Base-by-base conservation (phyloP, 2,797 vertebrate species). In the Gymnothorax reevesii region DNA sequence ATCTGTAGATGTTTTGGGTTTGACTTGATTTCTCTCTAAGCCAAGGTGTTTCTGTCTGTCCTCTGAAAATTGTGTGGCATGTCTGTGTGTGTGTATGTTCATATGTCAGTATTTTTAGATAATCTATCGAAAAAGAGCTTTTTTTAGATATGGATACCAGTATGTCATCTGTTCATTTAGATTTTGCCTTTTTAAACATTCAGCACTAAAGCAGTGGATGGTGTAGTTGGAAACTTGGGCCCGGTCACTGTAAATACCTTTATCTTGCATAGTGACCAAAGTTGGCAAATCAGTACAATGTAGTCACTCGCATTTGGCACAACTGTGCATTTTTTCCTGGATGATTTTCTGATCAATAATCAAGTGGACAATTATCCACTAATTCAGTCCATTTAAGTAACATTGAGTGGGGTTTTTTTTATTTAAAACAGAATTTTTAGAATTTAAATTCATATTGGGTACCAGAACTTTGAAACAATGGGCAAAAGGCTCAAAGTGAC, bases 1-100 rank as follows among this genome's bases (percentile, higher is more conserved):
- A 91, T 93, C 87, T 86, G 83, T 92, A 79, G 84, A 87, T 91
- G 89, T 88, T 92, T 91, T 88, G 87, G 91, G 87, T 93, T 84
- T 85, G 57, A 83, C 33, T 84, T 87, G 6, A 86, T 88, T 93
- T 88, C 91, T 83, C 89, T 75, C 52, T 87, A 93, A 93, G 93
- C 94, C 93, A 95, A 94, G 93, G 92, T 93, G 89, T 95, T 88
- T 84, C 90, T 94, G 88, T 89, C 91, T 83, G 92, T 92, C 89
- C 91, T 93, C 89, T 94, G 88, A 92, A 83, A 88, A 86, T 91
- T 88, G 86, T 85, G 84, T 87, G 84, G 87, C 92, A 92, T 89
- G 91, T 92, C 85, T 90, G 84, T 92, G 60, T 66, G 86, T 86
- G 89, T 82, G 89, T 87, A 64, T 66, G 83, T 84, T 84, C 77